Percentiles rank a stretch among this genome's conserved stretches.
Conservation (phyloP, 2,888 invertebrate genomes). For the Thumatha senex region DNA sequence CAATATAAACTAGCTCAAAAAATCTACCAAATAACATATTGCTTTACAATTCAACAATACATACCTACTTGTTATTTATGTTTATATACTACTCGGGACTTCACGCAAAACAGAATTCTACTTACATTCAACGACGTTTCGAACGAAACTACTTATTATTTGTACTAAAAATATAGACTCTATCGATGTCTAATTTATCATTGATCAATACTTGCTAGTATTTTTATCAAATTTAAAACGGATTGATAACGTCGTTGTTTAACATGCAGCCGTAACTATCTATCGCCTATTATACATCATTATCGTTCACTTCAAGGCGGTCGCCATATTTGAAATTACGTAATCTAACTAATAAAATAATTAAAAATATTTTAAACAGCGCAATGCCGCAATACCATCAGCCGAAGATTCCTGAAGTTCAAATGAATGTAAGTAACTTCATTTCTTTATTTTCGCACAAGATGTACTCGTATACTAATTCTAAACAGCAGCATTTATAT, state of each 20-base stretch:
- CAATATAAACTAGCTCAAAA: no score
- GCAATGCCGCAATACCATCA: constrained; percentile 34
- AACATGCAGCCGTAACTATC: constrained; percentile 23
- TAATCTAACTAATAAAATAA: constrained; percentile 5
- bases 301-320: constrained; percentile 60
- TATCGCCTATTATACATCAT: constrained; percentile 18
- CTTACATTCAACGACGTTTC: no score
- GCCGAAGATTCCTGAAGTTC: constrained; percentile 49
- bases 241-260: constrained; percentile 28
- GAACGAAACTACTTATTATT: constrained; percentile 4
- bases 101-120: no score
- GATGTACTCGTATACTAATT: neutral
- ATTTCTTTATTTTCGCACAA: neutral
- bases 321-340: constrained; percentile 36
- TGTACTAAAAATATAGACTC: constrained; percentile 20
- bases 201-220: constrained; percentile 15
- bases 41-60: no score
- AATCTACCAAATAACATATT: no score
- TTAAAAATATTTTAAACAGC: no score
- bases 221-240: constrained; percentile 39
- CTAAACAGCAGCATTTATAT: neutral
- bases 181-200: constrained; percentile 33
- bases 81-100: no score
- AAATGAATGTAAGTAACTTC: constrained; percentile 50
- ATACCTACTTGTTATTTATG: no score